phyloP scores from a whole-genome alignment of 2,888 invertebrate genomes.

The Orgyia antiqua region DNA sequence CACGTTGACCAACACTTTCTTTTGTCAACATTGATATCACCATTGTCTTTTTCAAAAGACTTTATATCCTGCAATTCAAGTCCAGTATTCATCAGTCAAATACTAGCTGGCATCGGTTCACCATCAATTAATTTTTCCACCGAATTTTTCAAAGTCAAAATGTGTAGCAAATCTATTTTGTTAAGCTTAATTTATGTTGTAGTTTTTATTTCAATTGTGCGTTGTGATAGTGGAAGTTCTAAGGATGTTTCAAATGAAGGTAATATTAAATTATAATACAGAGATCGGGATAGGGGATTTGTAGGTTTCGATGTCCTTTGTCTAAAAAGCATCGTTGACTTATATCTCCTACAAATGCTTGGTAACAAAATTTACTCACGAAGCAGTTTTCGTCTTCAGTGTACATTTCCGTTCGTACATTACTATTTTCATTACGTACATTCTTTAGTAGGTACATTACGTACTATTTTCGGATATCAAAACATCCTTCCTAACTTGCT shows the following conservation, averaged over 20 bases:
- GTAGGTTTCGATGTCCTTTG: no score
- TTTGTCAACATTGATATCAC: constrained; percentile 63
- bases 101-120: constrained; percentile 40
- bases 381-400: no score
- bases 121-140: constrained; percentile 32
- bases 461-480: no score
- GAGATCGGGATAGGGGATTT: no score
- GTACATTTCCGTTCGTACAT: no score
- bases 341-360: no score
- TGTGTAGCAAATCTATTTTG: constrained; percentile 60
- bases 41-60: constrained; percentile 65
- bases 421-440: no score
- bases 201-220: constrained; percentile 52
- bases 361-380: no score
- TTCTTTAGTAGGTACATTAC: no score
- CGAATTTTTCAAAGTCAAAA: constrained; percentile 30
- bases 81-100: constrained; percentile 60
- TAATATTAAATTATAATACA: no score
- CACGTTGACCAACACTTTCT: constrained; percentile 74
- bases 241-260: constrained; percentile 52
- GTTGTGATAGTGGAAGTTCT: constrained; percentile 41
- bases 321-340: no score
- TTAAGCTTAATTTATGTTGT: constrained; percentile 53
- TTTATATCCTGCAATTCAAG: constrained; percentile 69
- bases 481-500: no score